phyloP scores from a whole-genome alignment of 2,888 invertebrate species.

The Stenotaenia linearis region DNA sequence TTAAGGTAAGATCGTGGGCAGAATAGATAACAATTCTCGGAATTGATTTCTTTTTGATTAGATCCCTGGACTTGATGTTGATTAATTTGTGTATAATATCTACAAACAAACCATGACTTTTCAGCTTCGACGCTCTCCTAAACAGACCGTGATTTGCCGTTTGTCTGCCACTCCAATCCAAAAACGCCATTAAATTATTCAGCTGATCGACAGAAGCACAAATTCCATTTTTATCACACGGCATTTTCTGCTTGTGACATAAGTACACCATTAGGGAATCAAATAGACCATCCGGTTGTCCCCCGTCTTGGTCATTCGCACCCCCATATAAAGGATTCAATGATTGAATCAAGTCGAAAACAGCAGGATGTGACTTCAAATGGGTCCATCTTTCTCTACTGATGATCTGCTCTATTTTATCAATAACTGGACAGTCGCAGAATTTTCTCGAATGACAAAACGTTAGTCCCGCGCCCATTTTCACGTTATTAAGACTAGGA shows the following conservation, averaged over 20 bases:
- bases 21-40: constrained; percentile 76
- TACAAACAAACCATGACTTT: constrained; percentile 75
- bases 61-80: constrained; percentile 48
- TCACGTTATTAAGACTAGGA: constrained; percentile 59
- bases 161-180: constrained; percentile 70
- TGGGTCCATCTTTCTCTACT: constrained; percentile 60
- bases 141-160: constrained; percentile 47
- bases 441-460: constrained; percentile 69
- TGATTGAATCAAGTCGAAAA: constrained; percentile 60
- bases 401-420: constrained; percentile 51
- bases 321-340: constrained; percentile 38
- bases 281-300: constrained; percentile 59
- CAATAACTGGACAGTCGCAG: constrained; percentile 70
- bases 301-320: constrained; percentile 35
- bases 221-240: constrained; percentile 56
- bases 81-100: constrained; percentile 76
- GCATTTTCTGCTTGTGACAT: constrained; percentile 75
- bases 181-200: constrained; percentile 69
- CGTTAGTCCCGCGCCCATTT: constrained; percentile 71
- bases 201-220: constrained; percentile 64
- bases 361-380: constrained; percentile 66
- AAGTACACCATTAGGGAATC: constrained; percentile 78
- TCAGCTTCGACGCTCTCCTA: constrained; percentile 59
- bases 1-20: constrained; percentile 85
- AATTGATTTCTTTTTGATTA: constrained; percentile 46